Conservation (phyloP, 2,888 invertebrate genomes). For the Calliphora vomitoria region DNA sequence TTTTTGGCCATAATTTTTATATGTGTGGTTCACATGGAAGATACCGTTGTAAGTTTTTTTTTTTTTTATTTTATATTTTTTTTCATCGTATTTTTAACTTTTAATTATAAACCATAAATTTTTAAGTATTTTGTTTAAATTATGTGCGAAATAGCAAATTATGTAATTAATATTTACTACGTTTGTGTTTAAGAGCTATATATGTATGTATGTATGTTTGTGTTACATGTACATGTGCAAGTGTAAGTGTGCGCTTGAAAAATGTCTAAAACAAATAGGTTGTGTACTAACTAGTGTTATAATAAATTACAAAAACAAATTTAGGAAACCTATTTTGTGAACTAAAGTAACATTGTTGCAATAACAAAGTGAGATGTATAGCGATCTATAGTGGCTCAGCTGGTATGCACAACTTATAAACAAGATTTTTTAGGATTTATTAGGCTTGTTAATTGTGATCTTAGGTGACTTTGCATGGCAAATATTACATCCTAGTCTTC, state of each 20-base stretch:
- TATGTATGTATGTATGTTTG: not conserved
- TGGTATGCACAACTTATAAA: too few relatives aligned
- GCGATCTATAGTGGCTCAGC: not conserved
- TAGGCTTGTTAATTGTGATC: too few relatives aligned
- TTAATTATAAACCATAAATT: constrained; percentile 70
- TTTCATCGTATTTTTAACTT: not conserved
- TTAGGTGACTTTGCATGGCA: too few relatives aligned
- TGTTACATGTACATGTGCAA: not conserved
- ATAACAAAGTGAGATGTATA: not conserved
- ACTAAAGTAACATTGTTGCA: constrained; percentile 19
- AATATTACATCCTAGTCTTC: too few relatives aligned
- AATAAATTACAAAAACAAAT: constrained; percentile 3
- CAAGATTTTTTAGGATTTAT: too few relatives aligned
- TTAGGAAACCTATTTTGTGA: not conserved
- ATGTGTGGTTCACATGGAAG: constrained; percentile 54
- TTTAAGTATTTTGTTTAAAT: constrained; percentile 73
- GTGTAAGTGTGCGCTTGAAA: not conserved
- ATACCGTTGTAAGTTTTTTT: constrained; percentile 51
- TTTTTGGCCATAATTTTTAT: constrained; percentile 58
- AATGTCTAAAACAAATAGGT: not conserved
- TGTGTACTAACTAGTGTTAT: not conserved
- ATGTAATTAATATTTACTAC: constrained; percentile 54
- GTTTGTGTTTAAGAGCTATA: not conserved
- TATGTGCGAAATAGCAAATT: constrained; percentile 74
- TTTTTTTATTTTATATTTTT: constrained; percentile 11